Percentiles rank a stretch among this genome's conserved stretches.
Evolutionary conservation across 2,113 vertebrate genomes (phyloP).

Genomic region (cat (Felis catus)): DNA sequence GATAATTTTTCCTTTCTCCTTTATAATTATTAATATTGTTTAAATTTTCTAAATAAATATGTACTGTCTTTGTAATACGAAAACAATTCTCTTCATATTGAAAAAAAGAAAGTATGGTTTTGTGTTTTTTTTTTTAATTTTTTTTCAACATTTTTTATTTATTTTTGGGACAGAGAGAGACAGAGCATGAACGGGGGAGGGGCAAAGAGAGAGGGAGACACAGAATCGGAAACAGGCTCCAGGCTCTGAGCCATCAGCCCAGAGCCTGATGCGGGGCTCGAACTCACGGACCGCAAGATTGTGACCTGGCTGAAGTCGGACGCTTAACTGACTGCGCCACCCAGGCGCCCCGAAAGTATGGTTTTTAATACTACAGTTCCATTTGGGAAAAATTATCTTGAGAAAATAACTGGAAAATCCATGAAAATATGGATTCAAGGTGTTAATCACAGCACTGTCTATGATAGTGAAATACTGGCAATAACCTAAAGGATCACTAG

Average conservation of each 20-base stretch:
- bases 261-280: no score
- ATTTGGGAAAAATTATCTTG: background rate
- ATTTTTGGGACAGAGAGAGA: no score
- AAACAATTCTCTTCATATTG: conserved; percentile 14
- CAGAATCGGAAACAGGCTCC: no score
- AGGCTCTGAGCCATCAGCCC: no score
- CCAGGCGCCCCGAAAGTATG: background rate
- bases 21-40: background rate
- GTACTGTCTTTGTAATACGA: background rate
- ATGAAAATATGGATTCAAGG: conserved; percentile 11
- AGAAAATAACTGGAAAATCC: conserved; percentile 22
- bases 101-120: conserved; percentile 36
- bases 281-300: no score
- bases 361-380: conserved; percentile 33
- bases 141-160: no score
- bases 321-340: no score
- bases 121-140: background rate
- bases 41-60: conserved; percentile 31
- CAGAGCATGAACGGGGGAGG: no score
- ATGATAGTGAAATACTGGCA: background rate
- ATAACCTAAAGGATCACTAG: background rate
- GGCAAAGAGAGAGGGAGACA: no score
- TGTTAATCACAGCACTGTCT: conserved; percentile 1
- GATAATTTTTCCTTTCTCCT: conserved; percentile 23
- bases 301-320: no score